Evolutionary conservation across 2,113 vertebrate species (phyloP).

Genomic region (Misgurnus anguillicaudatus): DNA sequence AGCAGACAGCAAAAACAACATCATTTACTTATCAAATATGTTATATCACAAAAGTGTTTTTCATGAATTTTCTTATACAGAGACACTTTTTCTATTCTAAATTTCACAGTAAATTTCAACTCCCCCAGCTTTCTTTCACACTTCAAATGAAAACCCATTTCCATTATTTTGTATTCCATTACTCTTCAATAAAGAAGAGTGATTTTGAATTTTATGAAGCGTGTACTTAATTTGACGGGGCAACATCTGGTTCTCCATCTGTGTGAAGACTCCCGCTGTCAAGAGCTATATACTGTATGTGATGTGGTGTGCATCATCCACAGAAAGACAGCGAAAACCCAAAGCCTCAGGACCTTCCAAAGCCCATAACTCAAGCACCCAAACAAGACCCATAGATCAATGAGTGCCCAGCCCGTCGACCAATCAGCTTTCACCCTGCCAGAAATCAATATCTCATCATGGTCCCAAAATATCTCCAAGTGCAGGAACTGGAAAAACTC

Average conservation of each 20-base stretch:
- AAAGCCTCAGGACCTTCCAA: constrained; percentile 14
- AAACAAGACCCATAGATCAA: constrained; percentile 48
- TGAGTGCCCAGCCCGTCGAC: constrained; percentile 28
- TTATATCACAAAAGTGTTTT: too few relatives aligned
- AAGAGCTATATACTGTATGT: background rate
- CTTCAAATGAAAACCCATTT: background rate
- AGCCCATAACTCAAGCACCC: constrained; percentile 46
- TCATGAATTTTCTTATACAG: too few relatives aligned
- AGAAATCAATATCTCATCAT: constrained; percentile 55
- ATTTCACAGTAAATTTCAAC: background rate
- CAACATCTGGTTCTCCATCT: constrained; percentile 3
- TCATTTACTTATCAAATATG: too few relatives aligned
- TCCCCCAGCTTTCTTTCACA: background rate
- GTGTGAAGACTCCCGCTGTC: background rate
- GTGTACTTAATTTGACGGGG: background rate
- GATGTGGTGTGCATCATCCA: constrained; percentile 2
- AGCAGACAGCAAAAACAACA: too few relatives aligned
- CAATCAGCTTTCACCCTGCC: constrained; percentile 47
- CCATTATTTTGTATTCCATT: background rate
- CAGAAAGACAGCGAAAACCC: constrained; percentile 12
- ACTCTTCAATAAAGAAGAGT: background rate
- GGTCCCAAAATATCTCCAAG: constrained; percentile 53
- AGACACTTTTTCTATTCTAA: background rate
- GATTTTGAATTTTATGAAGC: background rate
- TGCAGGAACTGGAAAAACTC: constrained; percentile 37